Conservation (phyloP, 1,140 invertebrate genomes). For the Ericerus pela region DNA sequence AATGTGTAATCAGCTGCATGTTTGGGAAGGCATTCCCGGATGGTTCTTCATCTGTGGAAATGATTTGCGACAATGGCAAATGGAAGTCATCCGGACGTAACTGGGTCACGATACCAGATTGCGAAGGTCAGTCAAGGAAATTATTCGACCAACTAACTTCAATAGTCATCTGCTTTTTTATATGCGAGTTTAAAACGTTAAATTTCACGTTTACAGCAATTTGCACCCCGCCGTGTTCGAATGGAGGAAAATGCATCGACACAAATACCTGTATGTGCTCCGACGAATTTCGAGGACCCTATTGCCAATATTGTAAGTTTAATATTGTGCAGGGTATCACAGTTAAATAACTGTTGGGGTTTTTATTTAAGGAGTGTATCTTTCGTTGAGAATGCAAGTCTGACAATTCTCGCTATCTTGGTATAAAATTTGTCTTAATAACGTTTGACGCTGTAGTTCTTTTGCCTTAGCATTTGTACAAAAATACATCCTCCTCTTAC, state of each 20-base stretch:
- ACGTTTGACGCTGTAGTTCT: too few relatives aligned
- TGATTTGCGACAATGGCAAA: constrained; percentile 44
- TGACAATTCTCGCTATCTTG: too few relatives aligned
- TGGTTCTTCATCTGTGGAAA: constrained; percentile 41
- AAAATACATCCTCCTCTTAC: too few relatives aligned
- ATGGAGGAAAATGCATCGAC: constrained; percentile 58
- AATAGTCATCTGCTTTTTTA: too few relatives aligned
- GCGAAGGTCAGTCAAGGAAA: constrained; percentile 44
- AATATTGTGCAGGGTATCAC: too few relatives aligned
- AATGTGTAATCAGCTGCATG: constrained; percentile 46
- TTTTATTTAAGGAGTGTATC: too few relatives aligned
- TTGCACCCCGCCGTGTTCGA: constrained; percentile 54
- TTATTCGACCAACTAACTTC: too few relatives aligned
- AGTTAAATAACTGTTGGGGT: too few relatives aligned
- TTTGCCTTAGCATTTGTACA: too few relatives aligned
- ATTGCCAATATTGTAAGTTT: constrained; percentile 60
- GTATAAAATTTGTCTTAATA: too few relatives aligned
- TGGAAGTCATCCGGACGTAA: constrained; percentile 44
- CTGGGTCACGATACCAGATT: constrained; percentile 45
- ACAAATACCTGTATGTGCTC: constrained; percentile 61
- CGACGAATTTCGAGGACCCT: constrained; percentile 47
- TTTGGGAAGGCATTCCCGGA: constrained; percentile 49
- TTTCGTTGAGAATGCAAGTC: too few relatives aligned
- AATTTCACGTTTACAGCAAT: constrained; percentile 36
- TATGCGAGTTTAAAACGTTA: neutral